These are phyloP conservation scores for Reticulitermes speratus DNA, from an alignment of 1,140 invertebrate genomes.

Conservation along the genomic window DNA sequence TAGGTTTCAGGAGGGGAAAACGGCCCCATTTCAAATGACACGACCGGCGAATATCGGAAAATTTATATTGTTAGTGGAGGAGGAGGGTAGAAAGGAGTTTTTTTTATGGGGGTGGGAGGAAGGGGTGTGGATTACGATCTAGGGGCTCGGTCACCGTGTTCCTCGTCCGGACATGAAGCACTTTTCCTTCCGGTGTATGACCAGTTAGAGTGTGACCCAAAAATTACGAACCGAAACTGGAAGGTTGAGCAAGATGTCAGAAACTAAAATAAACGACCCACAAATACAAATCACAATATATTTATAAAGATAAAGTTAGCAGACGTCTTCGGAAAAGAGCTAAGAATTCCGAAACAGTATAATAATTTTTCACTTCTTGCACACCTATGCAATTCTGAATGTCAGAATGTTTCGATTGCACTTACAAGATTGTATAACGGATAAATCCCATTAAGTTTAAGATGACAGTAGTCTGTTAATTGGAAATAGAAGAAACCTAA, in stretches of 20 bases:
- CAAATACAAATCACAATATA: neutral
- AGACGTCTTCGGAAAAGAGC: no score
- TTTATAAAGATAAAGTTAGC: neutral
- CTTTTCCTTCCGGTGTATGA: neutral
- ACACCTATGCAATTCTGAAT: no score
- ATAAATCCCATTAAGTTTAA: no score
- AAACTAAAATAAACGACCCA: neutral
- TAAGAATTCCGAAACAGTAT: no score
- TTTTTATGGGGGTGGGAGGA: no score
- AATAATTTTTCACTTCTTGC: no score
- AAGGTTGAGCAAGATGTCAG: neutral
- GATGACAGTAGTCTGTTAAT: no score
- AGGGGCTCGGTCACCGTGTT: neutral
- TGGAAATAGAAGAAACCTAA: no score
- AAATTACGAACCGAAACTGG: neutral
- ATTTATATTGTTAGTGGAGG: conserved; percentile 36
- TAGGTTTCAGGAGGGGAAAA: conserved; percentile 56
- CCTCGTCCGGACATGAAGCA: conserved; percentile 23
- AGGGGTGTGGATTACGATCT: conserved; percentile 31
- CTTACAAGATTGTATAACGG: no score
- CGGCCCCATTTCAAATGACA: conserved; percentile 61
- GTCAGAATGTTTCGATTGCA: no score
- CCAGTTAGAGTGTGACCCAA: neutral
- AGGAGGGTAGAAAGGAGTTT: neutral
- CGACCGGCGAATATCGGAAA: conserved; percentile 37